phyloP scores from a whole-genome alignment of 2,888 invertebrate genomes.

The Dicroscelio sp. region DNA sequence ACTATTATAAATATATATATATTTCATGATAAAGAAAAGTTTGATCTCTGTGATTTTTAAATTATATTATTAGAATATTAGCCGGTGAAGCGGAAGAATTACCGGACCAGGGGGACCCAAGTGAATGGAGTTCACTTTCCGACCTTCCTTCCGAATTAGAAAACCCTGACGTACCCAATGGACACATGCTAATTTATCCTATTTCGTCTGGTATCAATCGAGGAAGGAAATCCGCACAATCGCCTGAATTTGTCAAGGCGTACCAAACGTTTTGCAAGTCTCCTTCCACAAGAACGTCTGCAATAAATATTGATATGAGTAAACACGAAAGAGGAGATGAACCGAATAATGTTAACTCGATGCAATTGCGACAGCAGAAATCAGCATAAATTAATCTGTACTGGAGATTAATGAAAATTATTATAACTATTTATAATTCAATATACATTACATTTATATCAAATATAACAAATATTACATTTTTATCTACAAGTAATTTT shows the following conservation, averaged over 20 bases:
- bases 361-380: constrained; percentile 25
- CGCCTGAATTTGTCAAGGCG: constrained; percentile 64
- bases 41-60: background rate
- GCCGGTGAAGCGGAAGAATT: constrained; percentile 48
- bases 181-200: constrained; percentile 14
- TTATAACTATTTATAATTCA: too few species aligned
- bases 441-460: too few species aligned
- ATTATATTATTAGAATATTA: constrained; percentile 30
- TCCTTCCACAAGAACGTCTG: constrained; percentile 18
- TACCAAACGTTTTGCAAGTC: constrained; percentile 54
- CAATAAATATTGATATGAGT: constrained; percentile 3
- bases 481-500: too few species aligned
- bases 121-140: constrained; percentile 64
- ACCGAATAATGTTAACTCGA: constrained; percentile 26
- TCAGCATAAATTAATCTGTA: background rate
- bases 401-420: too few species aligned
- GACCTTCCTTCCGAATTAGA: constrained; percentile 53
- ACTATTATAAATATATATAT: background rate
- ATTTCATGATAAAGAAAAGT: too few species aligned
- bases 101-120: constrained; percentile 50
- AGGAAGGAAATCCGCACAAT: constrained; percentile 44
- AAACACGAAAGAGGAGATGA: constrained; percentile 43
- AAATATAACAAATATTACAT: too few species aligned
- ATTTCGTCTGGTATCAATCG: background rate
- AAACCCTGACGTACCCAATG: constrained; percentile 49